A percentile compares a stretch with the other conserved stretches of the same genome.
Conservation (phyloP, 2,113 vertebrate genomes). For the Leptodactylus fuscus region DNA sequence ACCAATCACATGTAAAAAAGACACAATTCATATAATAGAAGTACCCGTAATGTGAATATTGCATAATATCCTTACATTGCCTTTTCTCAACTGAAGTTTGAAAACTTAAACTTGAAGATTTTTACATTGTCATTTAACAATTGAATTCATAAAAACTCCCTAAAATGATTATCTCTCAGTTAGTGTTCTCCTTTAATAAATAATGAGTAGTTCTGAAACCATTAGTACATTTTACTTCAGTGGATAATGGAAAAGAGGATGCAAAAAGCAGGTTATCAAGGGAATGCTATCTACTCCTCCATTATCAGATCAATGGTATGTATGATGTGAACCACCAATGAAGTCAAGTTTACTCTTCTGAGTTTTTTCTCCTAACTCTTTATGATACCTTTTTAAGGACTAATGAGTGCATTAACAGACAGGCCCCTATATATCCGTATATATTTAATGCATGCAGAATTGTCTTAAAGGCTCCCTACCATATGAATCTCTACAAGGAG, state of each 20-base stretch:
- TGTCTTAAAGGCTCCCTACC: neutral
- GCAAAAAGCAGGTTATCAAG: conserved; percentile 39
- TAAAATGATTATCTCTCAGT: conserved; percentile 45
- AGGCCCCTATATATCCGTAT: neutral
- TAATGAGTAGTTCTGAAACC: conserved; percentile 68
- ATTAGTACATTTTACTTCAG: conserved; percentile 64
- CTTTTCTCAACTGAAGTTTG: neutral
- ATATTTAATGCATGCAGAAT: neutral
- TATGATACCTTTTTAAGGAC: neutral
- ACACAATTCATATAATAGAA: neutral
- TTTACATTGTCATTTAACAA: neutral
- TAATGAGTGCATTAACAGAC: neutral
- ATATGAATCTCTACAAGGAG: neutral
- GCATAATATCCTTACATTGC: neutral
- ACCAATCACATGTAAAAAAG: neutral
- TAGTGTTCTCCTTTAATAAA: conserved; percentile 67
- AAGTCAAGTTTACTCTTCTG: conserved; percentile 16
- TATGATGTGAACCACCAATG: neutral
- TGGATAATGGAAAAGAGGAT: conserved; percentile 46
- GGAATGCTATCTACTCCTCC: conserved; percentile 48
- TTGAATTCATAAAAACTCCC: conserved; percentile 41
- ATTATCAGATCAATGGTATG: conserved; percentile 53
- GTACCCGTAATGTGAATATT: neutral
- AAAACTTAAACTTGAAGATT: neutral
- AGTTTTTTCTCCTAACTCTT: neutral